Conservation (phyloP, 2,888 invertebrate species). For the Eupithecia abbreviata region DNA sequence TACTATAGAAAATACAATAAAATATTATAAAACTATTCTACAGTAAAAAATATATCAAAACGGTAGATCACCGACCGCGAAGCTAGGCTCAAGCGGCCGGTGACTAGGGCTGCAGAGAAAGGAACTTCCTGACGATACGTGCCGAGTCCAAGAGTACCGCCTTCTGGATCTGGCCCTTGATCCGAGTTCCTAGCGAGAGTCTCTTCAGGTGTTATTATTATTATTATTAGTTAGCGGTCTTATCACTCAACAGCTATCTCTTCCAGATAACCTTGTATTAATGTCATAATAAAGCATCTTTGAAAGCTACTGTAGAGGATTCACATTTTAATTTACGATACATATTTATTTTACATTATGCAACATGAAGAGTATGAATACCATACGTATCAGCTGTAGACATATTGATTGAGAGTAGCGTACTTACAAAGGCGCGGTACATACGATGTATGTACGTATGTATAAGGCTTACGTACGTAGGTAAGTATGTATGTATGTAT, state of each 20-base stretch:
- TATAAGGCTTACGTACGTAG: constrained; percentile 40
- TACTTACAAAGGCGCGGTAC: constrained; percentile 13
- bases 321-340: background rate
- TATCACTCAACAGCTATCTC: background rate
- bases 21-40: too few relatives aligned
- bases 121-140: too few relatives aligned
- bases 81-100: too few relatives aligned
- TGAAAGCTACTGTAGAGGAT: background rate
- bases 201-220: too few relatives aligned
- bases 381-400: background rate
- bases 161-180: too few relatives aligned
- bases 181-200: too few relatives aligned
- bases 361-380: background rate
- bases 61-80: too few relatives aligned
- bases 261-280: background rate
- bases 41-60: too few relatives aligned
- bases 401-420: constrained; percentile 6
- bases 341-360: background rate
- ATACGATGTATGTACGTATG: constrained; percentile 41
- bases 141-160: too few relatives aligned
- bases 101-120: too few relatives aligned
- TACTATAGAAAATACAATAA: too few relatives aligned
- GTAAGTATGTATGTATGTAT: constrained; percentile 57
- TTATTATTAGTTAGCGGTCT: too few relatives aligned
- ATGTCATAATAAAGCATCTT: background rate